phyloP scores from a whole-genome alignment of 2,113 vertebrate species.

The Bothrops jararaca region DNA sequence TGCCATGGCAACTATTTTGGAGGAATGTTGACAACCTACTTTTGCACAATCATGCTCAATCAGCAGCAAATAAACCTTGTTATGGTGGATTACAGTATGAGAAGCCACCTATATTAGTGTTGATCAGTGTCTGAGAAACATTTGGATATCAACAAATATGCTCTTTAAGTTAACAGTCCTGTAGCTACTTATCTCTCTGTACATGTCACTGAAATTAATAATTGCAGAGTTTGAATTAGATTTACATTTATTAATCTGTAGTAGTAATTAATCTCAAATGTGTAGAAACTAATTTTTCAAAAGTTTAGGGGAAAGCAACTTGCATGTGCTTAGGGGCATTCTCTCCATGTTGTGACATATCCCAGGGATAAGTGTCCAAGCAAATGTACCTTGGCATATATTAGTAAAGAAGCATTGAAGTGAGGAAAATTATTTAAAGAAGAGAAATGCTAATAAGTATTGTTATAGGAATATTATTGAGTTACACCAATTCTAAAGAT shows the following conservation, averaged over 20 bases:
- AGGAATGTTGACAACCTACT: no score
- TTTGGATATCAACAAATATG: no score
- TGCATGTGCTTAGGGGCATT: background rate
- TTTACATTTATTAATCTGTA: no score
- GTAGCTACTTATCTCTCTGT: background rate
- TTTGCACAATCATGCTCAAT: no score
- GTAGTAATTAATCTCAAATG: background rate
- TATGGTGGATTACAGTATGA: background rate
- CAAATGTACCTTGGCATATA: background rate
- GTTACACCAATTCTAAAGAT: background rate
- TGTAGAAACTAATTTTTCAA: background rate
- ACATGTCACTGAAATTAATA: background rate
- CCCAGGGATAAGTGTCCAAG: background rate
- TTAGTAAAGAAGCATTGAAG: background rate
- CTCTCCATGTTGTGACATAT: background rate
- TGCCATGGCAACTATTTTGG: no score
- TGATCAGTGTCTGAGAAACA: background rate
- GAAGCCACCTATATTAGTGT: background rate
- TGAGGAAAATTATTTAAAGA: background rate
- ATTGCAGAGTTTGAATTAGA: background rate
- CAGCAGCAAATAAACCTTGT: no score
- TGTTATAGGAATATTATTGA: background rate
- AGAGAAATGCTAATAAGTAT: background rate
- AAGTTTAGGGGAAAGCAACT: background rate
- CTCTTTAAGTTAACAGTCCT: background rate